Percentiles rank a stretch among this genome's conserved stretches.
Conservation (phyloP, 1,140 invertebrate genomes). For the Hestina assimilis region DNA sequence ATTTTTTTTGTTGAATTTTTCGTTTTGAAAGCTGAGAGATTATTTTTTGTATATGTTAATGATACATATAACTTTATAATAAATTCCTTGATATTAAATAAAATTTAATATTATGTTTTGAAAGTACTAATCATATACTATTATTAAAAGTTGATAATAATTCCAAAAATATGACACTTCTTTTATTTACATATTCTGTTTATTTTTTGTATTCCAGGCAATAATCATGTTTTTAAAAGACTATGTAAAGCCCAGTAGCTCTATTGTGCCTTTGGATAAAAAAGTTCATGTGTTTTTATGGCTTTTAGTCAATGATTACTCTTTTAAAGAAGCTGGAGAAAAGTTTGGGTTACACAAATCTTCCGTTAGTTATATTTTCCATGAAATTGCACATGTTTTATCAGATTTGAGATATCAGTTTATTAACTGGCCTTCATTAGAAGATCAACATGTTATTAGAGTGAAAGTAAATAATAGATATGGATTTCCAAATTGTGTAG, state of each 20-base stretch:
- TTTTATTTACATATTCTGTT: too few relatives aligned
- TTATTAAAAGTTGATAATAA: too few relatives aligned
- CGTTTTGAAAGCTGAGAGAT: too few relatives aligned
- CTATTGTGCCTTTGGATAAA: constrained; percentile 51
- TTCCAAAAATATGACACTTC: too few relatives aligned
- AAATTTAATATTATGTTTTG: too few relatives aligned
- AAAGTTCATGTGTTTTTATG: constrained; percentile 68
- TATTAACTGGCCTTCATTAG: constrained; percentile 65
- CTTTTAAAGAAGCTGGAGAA: constrained; percentile 55
- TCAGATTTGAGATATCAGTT: constrained; percentile 53
- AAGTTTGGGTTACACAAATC: constrained; percentile 65
- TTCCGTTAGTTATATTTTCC: constrained; percentile 57
- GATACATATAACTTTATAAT: too few relatives aligned
- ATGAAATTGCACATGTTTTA: constrained; percentile 55
- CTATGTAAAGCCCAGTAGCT: constrained; percentile 37
- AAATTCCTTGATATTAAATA: too few relatives aligned
- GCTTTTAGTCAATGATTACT: constrained; percentile 52
- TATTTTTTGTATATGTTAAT: too few relatives aligned
- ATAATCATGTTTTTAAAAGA: constrained; percentile 52
- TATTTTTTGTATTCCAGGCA: constrained; percentile 46
- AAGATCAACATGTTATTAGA: constrained; percentile 69
- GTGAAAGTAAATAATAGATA: constrained; percentile 60
- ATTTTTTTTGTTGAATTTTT: too few relatives aligned
- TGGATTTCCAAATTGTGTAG: constrained; percentile 70
- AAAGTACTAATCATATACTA: too few relatives aligned